phyloP scores from a whole-genome alignment of 1,140 invertebrate genomes.

The Polypedilum pembai region DNA sequence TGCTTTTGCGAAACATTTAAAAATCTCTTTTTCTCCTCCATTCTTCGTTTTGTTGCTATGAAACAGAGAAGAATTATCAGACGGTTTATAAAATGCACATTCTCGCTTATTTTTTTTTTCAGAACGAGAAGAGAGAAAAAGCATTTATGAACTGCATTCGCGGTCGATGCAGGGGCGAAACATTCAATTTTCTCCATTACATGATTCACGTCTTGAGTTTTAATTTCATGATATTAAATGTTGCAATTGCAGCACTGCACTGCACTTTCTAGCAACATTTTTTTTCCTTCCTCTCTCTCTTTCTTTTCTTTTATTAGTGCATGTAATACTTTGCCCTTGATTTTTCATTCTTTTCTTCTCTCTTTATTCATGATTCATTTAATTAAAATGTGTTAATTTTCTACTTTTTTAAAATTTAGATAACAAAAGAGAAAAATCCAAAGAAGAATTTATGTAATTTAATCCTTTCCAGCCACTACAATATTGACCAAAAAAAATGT shows the following conservation, averaged over 20 bases:
- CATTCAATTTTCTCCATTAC: background rate
- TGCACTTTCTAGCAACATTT: background rate
- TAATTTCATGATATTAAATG: background rate
- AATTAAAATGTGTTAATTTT: too few species aligned
- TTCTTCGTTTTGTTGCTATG: background rate
- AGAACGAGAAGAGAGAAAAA: constrained; percentile 7
- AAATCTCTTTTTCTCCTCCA: background rate
- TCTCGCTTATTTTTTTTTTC: constrained; percentile 15
- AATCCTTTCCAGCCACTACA: too few species aligned
- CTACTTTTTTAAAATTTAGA: too few species aligned
- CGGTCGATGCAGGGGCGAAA: background rate
- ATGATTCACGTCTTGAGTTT: background rate
- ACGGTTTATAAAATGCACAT: constrained; percentile 6
- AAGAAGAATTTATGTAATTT: too few species aligned
- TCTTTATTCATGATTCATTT: background rate
- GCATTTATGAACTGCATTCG: background rate
- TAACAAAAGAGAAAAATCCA: too few species aligned
- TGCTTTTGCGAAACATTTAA: constrained; percentile 18
- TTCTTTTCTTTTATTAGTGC: background rate
- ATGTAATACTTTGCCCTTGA: background rate
- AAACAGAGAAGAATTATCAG: constrained; percentile 5
- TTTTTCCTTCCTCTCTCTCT: background rate
- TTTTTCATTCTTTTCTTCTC: background rate
- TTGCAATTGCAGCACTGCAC: background rate
- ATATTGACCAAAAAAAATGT: too few species aligned